Conservation (phyloP, 2,797 vertebrate genomes). For the Tauraco hartlaubi region DNA sequence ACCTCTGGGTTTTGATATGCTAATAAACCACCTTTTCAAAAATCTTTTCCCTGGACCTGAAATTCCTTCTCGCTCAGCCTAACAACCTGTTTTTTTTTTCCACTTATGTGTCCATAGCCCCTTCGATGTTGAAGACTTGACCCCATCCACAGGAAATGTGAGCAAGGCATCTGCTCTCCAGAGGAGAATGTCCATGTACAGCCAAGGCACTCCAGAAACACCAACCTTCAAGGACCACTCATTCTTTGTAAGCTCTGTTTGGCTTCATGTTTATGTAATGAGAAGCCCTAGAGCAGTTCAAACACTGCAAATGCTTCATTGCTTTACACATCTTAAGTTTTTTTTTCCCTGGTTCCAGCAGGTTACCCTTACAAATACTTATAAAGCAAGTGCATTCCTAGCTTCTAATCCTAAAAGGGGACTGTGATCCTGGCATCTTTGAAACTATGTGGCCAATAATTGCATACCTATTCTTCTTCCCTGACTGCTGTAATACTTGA, state of each 20-base stretch:
- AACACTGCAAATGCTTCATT: background rate
- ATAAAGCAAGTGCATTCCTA: background rate
- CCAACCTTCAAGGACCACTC: slow-evolving; percentile 94
- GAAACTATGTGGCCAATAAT: background rate
- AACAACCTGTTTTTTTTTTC: background rate
- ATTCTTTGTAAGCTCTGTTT: slow-evolving; percentile 92
- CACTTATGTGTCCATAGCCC: slow-evolving; percentile 81
- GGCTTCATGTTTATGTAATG: background rate
- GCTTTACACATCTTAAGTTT: background rate
- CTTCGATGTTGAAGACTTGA: slow-evolving; percentile 95
- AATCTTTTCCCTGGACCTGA: background rate
- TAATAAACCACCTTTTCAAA: slow-evolving; percentile 36
- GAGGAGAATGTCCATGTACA: slow-evolving; percentile 95
- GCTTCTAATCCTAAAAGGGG: slow-evolving; percentile 9
- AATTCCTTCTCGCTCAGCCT: background rate
- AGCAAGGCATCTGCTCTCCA: slow-evolving; percentile 94
- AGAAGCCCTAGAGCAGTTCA: background rate
- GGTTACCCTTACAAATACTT: background rate
- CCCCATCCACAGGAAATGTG: slow-evolving; percentile 90
- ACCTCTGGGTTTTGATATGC: slow-evolving; percentile 36
- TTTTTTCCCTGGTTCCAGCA: background rate
- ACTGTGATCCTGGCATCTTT: background rate
- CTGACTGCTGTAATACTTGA: background rate
- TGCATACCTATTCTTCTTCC: background rate
- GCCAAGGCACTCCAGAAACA: slow-evolving; percentile 96